Percentiles rank a stretch among this genome's conserved stretches.
phyloP scores from a whole-genome alignment of 2,797 vertebrate genomes.

The Paramormyrops hopkinsi region DNA sequence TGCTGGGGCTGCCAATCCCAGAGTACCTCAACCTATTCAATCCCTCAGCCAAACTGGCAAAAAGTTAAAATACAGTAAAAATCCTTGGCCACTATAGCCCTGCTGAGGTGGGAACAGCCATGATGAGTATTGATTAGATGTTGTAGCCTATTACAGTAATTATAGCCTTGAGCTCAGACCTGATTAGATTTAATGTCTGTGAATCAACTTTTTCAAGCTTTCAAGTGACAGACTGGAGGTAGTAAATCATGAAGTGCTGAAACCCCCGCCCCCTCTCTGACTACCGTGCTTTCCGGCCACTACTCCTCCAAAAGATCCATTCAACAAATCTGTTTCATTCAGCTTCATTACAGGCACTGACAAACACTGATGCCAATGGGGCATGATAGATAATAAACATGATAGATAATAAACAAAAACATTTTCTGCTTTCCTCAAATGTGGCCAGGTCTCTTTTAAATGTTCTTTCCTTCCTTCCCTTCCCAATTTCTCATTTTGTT shows the following conservation, averaged over 20 bases:
- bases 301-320: neutral
- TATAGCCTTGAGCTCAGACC: slow-evolving; percentile 19
- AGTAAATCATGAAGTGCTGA: slow-evolving; percentile 18
- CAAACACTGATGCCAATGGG: neutral
- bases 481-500: neutral
- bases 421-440: neutral
- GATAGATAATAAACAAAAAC: neutral
- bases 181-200: slow-evolving; percentile 24
- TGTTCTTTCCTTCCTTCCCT: neutral
- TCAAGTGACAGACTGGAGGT: neutral
- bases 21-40: neutral
- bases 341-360: neutral
- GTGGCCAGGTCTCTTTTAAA: neutral
- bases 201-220: slow-evolving; percentile 22
- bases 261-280: neutral
- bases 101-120: neutral
- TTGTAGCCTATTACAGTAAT: slow-evolving; percentile 33
- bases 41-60: neutral
- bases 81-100: neutral
- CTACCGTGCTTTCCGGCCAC: neutral
- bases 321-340: neutral
- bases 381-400: neutral
- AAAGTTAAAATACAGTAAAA: neutral
- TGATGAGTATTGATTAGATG: slow-evolving; percentile 27
- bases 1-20: neutral